phyloP scores from a whole-genome alignment of 2,888 invertebrate species.

The Heliconius sara region DNA sequence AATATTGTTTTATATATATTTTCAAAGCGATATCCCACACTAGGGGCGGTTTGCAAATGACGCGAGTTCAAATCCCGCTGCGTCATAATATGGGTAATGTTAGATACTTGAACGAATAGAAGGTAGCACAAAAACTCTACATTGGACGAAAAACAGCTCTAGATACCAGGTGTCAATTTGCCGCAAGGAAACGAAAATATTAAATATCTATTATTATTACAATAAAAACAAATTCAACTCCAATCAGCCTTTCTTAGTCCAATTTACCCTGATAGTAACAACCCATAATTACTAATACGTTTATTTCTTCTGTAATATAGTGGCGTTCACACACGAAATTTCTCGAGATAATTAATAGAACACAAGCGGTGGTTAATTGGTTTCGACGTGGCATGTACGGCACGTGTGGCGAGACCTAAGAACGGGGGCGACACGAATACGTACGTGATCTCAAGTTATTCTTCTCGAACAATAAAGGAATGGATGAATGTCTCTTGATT shows the following conservation, averaged over 20 bases:
- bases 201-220: too few species aligned
- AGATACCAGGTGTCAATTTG: too few species aligned
- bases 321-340: constrained; percentile 18
- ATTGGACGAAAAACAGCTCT: too few species aligned
- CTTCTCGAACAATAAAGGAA: constrained; percentile 30
- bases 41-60: too few species aligned
- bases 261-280: background rate
- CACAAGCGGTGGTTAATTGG: constrained; percentile 37
- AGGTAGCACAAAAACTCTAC: background rate
- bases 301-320: constrained; percentile 5
- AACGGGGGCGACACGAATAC: constrained; percentile 25
- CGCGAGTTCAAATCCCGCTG: too few species aligned
- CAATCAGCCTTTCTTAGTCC: background rate
- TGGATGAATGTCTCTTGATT: constrained; percentile 45
- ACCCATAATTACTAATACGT: background rate
- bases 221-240: constrained; percentile 3
- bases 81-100: background rate
- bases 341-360: constrained; percentile 31
- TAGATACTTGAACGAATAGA: background rate
- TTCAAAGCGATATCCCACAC: too few species aligned
- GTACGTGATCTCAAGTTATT: constrained; percentile 43
- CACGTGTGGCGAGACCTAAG: constrained; percentile 30
- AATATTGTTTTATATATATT: too few species aligned
- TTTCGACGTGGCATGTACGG: constrained; percentile 30
- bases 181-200: too few species aligned